A percentile compares a stretch with the other conserved stretches of the same genome.
Conservation (phyloP, 2,888 invertebrate genomes). For the Phengaris alcon region DNA sequence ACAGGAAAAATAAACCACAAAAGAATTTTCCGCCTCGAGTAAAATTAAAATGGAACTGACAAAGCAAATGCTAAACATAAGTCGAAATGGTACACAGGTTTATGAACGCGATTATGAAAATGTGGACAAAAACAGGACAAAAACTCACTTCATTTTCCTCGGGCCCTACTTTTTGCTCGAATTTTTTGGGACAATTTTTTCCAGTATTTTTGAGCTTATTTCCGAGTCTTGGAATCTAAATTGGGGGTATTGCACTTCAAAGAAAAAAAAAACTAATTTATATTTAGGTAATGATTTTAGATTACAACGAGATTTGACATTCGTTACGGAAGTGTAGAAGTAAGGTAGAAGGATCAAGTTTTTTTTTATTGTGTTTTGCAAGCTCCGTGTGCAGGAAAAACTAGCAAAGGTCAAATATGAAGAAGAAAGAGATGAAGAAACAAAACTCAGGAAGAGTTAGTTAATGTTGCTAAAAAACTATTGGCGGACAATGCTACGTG, state of each 20-base stretch:
- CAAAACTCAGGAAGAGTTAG: too few species aligned
- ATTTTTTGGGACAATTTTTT: slow-evolving; percentile 8
- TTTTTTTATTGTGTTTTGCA: not conserved
- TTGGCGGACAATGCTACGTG: too few species aligned
- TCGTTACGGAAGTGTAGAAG: not conserved
- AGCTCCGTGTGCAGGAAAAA: not conserved
- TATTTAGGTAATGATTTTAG: slow-evolving; percentile 1
- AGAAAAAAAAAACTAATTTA: slow-evolving; percentile 8
- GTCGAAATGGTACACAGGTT: slow-evolving; percentile 26
- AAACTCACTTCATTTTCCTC: slow-evolving; percentile 31
- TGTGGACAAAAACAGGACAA: slow-evolving; percentile 29
- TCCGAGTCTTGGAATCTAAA: not conserved
- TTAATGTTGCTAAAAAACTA: too few species aligned
- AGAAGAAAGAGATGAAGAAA: too few species aligned
- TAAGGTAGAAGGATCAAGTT: not conserved
- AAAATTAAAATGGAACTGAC: slow-evolving; percentile 28
- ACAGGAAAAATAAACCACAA: slow-evolving; percentile 24
- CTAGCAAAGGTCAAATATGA: too few species aligned
- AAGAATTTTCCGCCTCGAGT: slow-evolving; percentile 24
- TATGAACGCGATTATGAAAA: slow-evolving; percentile 34
- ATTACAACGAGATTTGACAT: not conserved
- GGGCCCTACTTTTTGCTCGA: not conserved
- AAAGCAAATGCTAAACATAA: slow-evolving; percentile 27
- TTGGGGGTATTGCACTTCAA: not conserved
- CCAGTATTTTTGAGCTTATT: not conserved